Evolutionary conservation across 2,888 invertebrate genomes (phyloP), one percentile per base, ranked within the genome.

Genomic region (Lobophora halterata): DNA sequence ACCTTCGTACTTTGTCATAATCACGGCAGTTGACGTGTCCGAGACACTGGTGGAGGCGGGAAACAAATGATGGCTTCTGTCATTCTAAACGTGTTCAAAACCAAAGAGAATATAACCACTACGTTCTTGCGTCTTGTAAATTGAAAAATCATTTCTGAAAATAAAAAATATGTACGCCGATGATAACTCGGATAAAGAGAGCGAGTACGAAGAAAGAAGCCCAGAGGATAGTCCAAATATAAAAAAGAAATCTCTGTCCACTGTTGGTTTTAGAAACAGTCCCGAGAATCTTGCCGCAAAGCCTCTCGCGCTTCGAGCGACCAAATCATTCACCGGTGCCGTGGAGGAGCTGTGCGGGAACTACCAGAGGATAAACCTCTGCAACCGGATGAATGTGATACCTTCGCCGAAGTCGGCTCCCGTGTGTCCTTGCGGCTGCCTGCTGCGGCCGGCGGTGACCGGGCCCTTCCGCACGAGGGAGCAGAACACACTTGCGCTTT

Each of bases 381-480:
- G 72, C 33, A 79, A 77, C 35, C 65, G 75, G 41, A 65, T 71
- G 46, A 77, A 74, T 30, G 69, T 71, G 8, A 59, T 66, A 37
- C 60, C 74, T 0, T 43, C 66, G 6, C 76, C 78, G 1, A 75
- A 76, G 48, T 54, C 71, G 32, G 58, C 71, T 1, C 59, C 79
- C 0, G 66, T 72, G n/a, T 86, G 87, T 33, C 88, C 88, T 0
- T 88, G 88, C 44, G 87, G 87, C 1, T 88, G 87, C 34, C 58
- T 80, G 5, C 54, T 83, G 12, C 65, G 78, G 11, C 81, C 80
- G 1, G 66, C 78, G 1, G 62, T 64, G 1, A 61, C 70, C 0
- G 73, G 74, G 2, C 77, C 87, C 0, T 86, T 88, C 42, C 58
- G 86, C 24, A 88, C 88, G 4, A 61, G 88, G 12, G 88, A 88